These are phyloP conservation scores for Cheilosia soror DNA, from an alignment of 2,888 invertebrate genomes.

Conservation along the genomic window DNA sequence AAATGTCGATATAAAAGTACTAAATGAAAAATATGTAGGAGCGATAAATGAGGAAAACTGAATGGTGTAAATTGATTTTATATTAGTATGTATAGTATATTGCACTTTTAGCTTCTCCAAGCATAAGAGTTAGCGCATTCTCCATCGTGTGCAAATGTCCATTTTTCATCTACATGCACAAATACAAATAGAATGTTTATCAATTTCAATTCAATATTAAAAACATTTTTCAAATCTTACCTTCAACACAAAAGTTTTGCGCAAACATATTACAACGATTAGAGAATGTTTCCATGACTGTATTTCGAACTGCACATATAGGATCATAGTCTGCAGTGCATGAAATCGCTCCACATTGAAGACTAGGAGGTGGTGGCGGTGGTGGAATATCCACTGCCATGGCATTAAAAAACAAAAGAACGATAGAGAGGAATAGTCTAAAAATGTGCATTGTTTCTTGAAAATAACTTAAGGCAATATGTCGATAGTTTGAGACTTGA, in stretches of 20 bases:
- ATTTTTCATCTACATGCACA: constrained; percentile 12
- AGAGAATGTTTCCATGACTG: neutral
- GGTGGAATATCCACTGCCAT: neutral
- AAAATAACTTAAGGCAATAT: neutral
- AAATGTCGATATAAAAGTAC: no score
- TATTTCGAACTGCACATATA: neutral
- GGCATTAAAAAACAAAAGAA: neutral
- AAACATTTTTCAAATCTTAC: neutral
- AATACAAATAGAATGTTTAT: neutral
- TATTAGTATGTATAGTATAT: neutral
- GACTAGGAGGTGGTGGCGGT: no score
- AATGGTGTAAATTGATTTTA: no score
- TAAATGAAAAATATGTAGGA: no score
- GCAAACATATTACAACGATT: constrained; percentile 3
- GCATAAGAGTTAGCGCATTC: neutral
- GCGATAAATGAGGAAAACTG: no score
- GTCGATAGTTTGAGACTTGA: no score
- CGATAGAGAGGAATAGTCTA: neutral
- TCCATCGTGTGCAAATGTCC: neutral
- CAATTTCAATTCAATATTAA: neutral
- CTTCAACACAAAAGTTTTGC: constrained; percentile 4
- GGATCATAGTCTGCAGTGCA: constrained; percentile 3
- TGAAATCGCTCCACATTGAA: constrained; percentile 1
- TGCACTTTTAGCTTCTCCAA: neutral
- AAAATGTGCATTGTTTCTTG: neutral